phyloP scores from a whole-genome alignment of 2,888 invertebrate species.

The Micoletzkya japonica region DNA sequence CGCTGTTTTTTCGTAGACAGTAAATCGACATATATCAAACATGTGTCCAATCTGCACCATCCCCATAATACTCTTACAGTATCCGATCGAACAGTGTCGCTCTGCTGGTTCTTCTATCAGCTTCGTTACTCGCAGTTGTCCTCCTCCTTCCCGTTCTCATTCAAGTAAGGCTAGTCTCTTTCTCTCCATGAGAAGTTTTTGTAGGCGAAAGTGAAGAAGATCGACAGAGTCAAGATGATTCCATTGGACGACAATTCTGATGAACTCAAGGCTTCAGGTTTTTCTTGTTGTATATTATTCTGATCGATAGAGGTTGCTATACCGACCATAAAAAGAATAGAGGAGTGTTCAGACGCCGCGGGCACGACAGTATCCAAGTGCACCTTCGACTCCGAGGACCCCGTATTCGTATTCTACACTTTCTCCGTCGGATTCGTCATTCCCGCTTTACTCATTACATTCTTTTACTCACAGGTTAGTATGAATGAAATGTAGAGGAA shows the following conservation, averaged over 20 bases:
- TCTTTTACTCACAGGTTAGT: slow-evolving; percentile 54
- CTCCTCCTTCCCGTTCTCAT: slow-evolving; percentile 56
- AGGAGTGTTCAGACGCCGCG: not conserved
- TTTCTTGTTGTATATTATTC: too few species aligned
- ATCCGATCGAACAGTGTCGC: slow-evolving; percentile 49
- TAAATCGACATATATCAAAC: slow-evolving; percentile 3
- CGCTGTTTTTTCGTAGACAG: too few species aligned
- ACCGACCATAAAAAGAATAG: too few species aligned
- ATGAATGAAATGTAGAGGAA: too few species aligned
- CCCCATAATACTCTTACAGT: too few species aligned
- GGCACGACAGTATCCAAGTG: slow-evolving; percentile 51
- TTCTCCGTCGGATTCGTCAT: slow-evolving; percentile 56
- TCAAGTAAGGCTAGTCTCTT: not conserved
- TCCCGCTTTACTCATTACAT: slow-evolving; percentile 59
- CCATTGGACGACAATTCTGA: too few species aligned
- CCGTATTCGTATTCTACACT: slow-evolving; percentile 58
- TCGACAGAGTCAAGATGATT: too few species aligned
- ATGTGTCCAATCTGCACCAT: not conserved
- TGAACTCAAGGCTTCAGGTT: too few species aligned
- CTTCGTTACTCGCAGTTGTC: slow-evolving; percentile 49
- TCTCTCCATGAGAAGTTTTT: too few species aligned
- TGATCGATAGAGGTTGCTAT: too few species aligned
- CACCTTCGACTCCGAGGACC: slow-evolving; percentile 55
- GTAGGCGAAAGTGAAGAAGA: not conserved
- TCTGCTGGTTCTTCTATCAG: slow-evolving; percentile 38